Conservation (phyloP, 2,113 vertebrate species). For the Atrichornis clamosus region DNA sequence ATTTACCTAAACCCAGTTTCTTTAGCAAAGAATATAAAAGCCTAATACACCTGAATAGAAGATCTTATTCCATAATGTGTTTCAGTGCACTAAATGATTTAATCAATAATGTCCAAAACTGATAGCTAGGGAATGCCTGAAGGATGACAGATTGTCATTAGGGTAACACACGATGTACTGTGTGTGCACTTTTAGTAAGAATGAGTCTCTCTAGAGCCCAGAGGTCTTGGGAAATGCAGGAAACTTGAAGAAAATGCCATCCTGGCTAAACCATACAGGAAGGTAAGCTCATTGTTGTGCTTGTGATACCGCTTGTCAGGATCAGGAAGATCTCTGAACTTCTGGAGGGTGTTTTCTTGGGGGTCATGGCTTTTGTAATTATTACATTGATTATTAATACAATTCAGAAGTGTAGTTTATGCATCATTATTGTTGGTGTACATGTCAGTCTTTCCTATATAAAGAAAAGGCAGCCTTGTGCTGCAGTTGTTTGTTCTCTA, state of each 20-base stretch:
- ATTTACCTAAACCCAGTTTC: neutral
- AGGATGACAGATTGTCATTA: conserved; percentile 46
- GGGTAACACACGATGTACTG: neutral
- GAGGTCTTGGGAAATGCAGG: neutral
- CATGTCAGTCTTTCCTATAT: neutral
- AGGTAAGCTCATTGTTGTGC: neutral
- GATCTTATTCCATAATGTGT: neutral
- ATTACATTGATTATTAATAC: neutral
- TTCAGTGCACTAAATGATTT: neutral
- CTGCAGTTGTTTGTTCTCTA: neutral
- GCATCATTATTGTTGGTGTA: neutral
- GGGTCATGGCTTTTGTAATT: neutral
- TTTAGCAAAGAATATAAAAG: neutral
- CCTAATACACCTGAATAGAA: neutral
- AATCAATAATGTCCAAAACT: neutral
- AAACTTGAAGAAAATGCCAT: neutral
- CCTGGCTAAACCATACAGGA: neutral
- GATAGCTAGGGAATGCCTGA: conserved; percentile 23
- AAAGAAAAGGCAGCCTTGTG: neutral
- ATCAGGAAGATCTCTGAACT: neutral
- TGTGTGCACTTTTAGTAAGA: conserved; percentile 47
- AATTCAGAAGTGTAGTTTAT: neutral
- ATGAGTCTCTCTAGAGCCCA: neutral
- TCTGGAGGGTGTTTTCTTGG: neutral
- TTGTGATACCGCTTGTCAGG: neutral